These are phyloP conservation scores for Sebastes melanostomus DNA, from an alignment of 2,797 vertebrate species.

Conservation along the genomic window DNA sequence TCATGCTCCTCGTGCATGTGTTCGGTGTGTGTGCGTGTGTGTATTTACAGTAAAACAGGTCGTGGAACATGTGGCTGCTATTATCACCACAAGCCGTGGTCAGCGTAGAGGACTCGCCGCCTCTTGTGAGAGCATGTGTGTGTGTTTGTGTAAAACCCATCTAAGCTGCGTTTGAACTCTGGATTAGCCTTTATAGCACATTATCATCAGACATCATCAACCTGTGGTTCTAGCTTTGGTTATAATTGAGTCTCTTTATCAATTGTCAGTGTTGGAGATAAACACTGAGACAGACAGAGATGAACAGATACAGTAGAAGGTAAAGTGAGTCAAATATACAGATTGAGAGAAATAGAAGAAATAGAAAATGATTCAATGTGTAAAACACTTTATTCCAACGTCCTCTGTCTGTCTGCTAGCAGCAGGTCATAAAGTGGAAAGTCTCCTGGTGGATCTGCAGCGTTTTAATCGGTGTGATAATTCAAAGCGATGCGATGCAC, in stretches of 20 bases:
- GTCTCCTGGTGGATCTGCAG: slow-evolving; percentile 13
- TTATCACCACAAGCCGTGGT: slow-evolving; percentile 72
- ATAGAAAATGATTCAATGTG: background rate
- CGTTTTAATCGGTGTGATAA: slow-evolving; percentile 32
- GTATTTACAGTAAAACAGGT: slow-evolving; percentile 72
- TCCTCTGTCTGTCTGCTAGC: slow-evolving; percentile 3
- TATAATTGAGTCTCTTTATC: background rate
- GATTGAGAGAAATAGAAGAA: background rate
- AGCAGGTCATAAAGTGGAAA: slow-evolving; percentile 40
- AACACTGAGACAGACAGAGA: background rate
- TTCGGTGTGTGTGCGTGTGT: slow-evolving; percentile 28
- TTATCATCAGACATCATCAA: background rate
- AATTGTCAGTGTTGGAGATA: background rate
- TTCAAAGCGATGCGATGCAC: slow-evolving; percentile 23
- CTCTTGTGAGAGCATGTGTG: slow-evolving; percentile 38
- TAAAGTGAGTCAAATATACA: background rate
- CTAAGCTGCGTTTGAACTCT: slow-evolving; percentile 33
- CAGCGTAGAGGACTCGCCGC: slow-evolving; percentile 58
- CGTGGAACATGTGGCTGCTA: slow-evolving; percentile 79
- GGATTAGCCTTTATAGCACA: slow-evolving; percentile 1
- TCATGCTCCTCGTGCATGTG: slow-evolving; percentile 35
- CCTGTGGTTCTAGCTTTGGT: background rate
- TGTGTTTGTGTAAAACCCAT: slow-evolving; percentile 49
- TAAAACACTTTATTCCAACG: background rate
- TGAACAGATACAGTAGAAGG: background rate